Conservation (phyloP, 53 echinoderm and acorn worm species). For the Holothuria scabra region DNA sequence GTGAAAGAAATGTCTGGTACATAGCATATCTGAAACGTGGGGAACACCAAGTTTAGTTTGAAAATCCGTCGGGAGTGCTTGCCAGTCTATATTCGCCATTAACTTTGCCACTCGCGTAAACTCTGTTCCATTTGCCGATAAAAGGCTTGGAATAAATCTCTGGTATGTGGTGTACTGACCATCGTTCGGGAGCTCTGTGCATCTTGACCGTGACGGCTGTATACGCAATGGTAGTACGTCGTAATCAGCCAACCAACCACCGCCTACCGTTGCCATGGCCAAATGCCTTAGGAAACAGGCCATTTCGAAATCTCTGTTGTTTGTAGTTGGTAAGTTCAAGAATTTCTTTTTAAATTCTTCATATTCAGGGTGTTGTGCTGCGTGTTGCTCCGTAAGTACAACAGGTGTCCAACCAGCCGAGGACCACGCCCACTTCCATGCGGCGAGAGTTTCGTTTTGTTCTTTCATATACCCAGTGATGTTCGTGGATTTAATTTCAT, state of each 20-base stretch:
- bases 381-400: not conserved
- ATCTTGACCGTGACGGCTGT: no score
- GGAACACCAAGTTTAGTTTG: not conserved
- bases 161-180: not conserved
- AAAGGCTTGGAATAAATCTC: not conserved
- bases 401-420: not conserved
- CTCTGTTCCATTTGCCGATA: conserved; percentile 5
- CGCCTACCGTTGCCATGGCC: conserved; percentile 19
- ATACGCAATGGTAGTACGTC: not conserved
- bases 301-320: not conserved
- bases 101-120: conserved; percentile 14
- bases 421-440: conserved; percentile 1
- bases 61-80: not conserved
- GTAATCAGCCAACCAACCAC: conserved; percentile 20
- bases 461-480: not conserved
- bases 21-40: conserved; percentile 27
- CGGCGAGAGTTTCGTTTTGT: not conserved
- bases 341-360: not conserved
- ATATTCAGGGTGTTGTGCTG: not conserved
- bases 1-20: not conserved
- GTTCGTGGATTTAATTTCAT: no score
- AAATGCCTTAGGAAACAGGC: conserved; percentile 3
- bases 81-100: conserved; percentile 17
- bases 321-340: not conserved
- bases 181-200: not conserved